Percentiles rank a stretch among this genome's conserved stretches.
These are phyloP conservation scores for Seira musarum DNA, from an alignment of 2,888 invertebrate species.

Conservation along the genomic window DNA sequence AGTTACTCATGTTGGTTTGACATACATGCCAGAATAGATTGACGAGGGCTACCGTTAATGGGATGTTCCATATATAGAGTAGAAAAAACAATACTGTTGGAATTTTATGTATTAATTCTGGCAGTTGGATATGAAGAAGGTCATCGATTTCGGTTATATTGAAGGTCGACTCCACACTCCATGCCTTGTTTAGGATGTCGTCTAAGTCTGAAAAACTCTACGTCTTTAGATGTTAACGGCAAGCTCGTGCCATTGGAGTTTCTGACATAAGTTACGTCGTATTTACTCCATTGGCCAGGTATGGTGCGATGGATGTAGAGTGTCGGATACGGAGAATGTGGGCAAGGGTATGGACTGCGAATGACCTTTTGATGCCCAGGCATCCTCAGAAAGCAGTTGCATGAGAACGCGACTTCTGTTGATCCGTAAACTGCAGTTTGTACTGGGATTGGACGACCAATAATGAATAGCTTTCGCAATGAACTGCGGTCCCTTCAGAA, in stretches of 20 bases:
- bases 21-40: not conserved
- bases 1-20: not conserved
- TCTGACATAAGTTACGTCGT: constrained; percentile 8
- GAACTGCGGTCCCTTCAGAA: constrained; percentile 9
- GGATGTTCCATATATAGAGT: constrained; percentile 15
- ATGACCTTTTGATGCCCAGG: not conserved
- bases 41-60: not conserved
- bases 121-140: not conserved
- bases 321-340: not conserved
- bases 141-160: constrained; percentile 14
- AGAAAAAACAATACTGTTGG: not conserved
- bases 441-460: not conserved
- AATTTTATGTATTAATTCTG: constrained; percentile 4
- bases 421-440: not conserved
- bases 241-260: not conserved
- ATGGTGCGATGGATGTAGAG: constrained; percentile 6
- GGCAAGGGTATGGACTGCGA: constrained; percentile 9
- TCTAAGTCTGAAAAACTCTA: not conserved
- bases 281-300: not conserved
- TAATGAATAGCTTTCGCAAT: not conserved
- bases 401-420: not conserved
- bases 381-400: not conserved
- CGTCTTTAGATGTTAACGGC: not conserved
- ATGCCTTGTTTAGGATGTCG: not conserved
- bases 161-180: constrained; percentile 11